These are phyloP conservation scores for Cephus spinipes DNA, from an alignment of 2,888 invertebrate genomes.

Conservation along the genomic window DNA sequence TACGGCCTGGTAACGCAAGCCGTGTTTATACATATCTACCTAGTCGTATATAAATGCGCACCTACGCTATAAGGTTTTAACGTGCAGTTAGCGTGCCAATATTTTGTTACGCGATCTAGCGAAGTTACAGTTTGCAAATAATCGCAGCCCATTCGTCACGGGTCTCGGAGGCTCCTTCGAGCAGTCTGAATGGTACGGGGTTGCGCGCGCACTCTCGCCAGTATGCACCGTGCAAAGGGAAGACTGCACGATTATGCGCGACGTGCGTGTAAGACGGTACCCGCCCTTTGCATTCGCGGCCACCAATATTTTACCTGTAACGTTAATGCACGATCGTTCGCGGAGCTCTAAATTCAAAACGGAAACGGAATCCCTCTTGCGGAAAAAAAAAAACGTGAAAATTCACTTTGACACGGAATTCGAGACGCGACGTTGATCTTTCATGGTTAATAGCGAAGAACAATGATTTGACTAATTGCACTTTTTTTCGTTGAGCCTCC, in stretches of 20 bases:
- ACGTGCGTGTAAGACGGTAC: neutral
- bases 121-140: constrained; percentile 12
- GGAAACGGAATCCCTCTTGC: neutral
- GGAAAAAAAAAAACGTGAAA: neutral
- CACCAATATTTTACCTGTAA: neutral
- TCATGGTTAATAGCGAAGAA: neutral
- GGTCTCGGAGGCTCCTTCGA: neutral
- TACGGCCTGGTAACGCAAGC: constrained; percentile 15
- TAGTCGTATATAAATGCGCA: constrained; percentile 9
- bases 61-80: constrained; percentile 8
- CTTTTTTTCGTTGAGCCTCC: neutral
- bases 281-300: neutral
- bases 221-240: neutral
- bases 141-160: constrained; percentile 5
- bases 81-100: constrained; percentile 7
- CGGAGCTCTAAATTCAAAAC: neutral
- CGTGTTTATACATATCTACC: constrained; percentile 12
- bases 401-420: neutral
- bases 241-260: neutral
- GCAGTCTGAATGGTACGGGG: neutral
- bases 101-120: constrained; percentile 14
- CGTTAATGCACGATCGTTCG: neutral
- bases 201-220: neutral
- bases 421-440: neutral
- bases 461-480: neutral